Percentiles rank a stretch among this genome's conserved stretches.
phyloP scores from a whole-genome alignment of 1,140 invertebrate species.

The Drosophila leontia region DNA sequence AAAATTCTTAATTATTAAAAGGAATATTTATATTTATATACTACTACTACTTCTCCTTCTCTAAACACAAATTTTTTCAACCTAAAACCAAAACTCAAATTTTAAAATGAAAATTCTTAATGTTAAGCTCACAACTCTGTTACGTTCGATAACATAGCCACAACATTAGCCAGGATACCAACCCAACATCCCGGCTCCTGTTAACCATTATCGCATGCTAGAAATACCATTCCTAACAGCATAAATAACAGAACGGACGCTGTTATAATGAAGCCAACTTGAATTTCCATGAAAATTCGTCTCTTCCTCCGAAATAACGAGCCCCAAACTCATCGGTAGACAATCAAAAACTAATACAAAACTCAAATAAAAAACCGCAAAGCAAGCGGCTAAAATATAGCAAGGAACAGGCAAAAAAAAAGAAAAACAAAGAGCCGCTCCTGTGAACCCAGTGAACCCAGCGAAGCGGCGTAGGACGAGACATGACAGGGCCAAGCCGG shows the following conservation, averaged over 20 bases:
- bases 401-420: constrained; percentile 1
- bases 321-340: constrained; percentile 30
- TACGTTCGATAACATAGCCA: neutral
- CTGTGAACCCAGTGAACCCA: constrained; percentile 10
- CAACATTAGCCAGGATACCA: constrained; percentile 39
- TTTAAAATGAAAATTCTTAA: neutral
- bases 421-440: constrained; percentile 1
- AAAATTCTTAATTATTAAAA: no score
- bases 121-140: neutral
- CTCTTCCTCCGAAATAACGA: neutral
- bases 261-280: neutral
- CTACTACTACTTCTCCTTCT: no score
- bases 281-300: neutral
- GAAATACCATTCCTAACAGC: neutral
- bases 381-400: constrained; percentile 26
- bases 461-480: constrained; percentile 36
- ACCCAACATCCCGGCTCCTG: constrained; percentile 15
- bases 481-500: constrained; percentile 34
- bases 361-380: constrained; percentile 64
- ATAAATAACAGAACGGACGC: neutral
- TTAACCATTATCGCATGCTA: constrained; percentile 52
- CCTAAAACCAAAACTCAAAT: neutral
- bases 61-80: neutral
- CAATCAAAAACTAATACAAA: constrained; percentile 59
- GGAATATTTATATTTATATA: no score